These are phyloP conservation scores for Caenorhabditis sp. DNA, from an alignment of 2,888 invertebrate genomes.

Conservation along the genomic window DNA sequence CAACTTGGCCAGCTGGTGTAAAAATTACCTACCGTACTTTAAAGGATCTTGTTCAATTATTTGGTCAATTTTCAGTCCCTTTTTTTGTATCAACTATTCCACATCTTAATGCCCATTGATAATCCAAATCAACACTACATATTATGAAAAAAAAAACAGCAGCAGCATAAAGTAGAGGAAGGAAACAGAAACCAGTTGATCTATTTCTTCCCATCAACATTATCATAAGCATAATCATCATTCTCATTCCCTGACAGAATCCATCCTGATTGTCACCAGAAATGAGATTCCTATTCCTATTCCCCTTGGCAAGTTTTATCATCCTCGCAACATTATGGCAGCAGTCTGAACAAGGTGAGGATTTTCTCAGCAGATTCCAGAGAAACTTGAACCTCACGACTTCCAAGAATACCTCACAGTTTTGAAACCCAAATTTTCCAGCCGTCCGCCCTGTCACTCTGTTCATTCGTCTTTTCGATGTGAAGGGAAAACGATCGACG, in stretches of 20 bases:
- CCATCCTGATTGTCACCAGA: too few relatives aligned
- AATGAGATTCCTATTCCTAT: slow-evolving; percentile 28
- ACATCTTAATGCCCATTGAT: too few relatives aligned
- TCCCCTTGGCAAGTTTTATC: slow-evolving; percentile 4
- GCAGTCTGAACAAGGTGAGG: slow-evolving; percentile 48
- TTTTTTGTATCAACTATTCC: too few relatives aligned
- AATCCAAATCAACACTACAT: background rate
- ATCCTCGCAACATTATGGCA: background rate
- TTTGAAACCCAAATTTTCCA: background rate
- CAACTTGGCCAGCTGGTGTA: too few relatives aligned
- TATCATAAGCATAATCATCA: too few relatives aligned
- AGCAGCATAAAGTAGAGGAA: background rate
- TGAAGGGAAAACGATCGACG: slow-evolving; percentile 59
- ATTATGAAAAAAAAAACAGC: slow-evolving; percentile 6
- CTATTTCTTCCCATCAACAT: too few relatives aligned
- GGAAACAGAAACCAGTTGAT: slow-evolving; percentile 40
- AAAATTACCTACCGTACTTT: too few relatives aligned
- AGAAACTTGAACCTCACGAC: too few relatives aligned
- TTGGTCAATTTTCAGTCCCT: too few relatives aligned
- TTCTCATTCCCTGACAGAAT: too few relatives aligned
- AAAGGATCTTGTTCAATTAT: too few relatives aligned
- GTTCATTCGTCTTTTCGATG: slow-evolving; percentile 58
- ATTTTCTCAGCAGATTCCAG: background rate
- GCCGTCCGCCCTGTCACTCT: slow-evolving; percentile 51
- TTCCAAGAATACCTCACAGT: too few relatives aligned